Percentiles rank a stretch among this genome's conserved stretches.
Evolutionary conservation across 2,113 vertebrate species (phyloP).

Genomic region (Vidua chalybeata): DNA sequence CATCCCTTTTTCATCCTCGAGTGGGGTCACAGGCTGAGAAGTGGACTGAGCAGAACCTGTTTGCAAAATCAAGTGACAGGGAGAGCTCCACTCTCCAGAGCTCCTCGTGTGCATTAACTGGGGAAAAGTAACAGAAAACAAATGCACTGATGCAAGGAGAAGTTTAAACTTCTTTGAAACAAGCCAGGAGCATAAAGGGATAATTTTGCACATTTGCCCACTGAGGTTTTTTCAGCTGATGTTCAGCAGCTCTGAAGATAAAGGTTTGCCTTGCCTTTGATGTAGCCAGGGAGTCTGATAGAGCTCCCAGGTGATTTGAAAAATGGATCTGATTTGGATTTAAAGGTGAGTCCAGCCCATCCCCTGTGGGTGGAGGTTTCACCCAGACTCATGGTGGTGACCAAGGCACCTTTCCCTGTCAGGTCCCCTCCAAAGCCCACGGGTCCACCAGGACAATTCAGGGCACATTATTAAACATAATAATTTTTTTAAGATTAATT

Average conservation of each 20-base stretch:
- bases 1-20: background rate
- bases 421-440: background rate
- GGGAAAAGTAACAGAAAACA: background rate
- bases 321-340: background rate
- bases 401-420: background rate
- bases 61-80: background rate
- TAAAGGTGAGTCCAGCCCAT: background rate
- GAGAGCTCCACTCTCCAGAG: background rate
- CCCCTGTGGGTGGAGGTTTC: background rate
- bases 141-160: background rate
- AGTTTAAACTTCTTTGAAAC: background rate
- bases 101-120: background rate
- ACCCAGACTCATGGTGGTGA: background rate
- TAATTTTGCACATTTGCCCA: background rate
- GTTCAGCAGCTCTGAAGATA: background rate
- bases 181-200: background rate
- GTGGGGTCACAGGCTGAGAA: background rate
- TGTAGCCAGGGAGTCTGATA: background rate
- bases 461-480: background rate
- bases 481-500: background rate
- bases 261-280: constrained; percentile 47
- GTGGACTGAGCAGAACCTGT: background rate
- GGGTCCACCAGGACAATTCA: background rate
- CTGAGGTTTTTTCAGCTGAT: background rate
- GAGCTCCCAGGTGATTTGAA: background rate